Conservation (phyloP, 2,797 vertebrate genomes). For the Hybognathus amarus region DNA sequence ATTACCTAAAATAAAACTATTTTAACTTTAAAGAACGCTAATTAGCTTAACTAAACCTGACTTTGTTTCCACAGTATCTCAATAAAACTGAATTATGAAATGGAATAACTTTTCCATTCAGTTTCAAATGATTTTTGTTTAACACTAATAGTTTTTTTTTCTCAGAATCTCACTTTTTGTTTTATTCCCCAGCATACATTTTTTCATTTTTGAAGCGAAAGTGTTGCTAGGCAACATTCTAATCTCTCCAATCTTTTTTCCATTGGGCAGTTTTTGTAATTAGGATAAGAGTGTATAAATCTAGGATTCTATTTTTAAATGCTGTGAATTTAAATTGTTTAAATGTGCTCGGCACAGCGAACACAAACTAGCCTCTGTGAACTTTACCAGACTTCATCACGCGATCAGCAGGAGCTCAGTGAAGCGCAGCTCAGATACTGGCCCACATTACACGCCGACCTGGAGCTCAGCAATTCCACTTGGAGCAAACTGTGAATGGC, state of each 20-base stretch:
- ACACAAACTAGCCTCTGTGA: constrained; percentile 19
- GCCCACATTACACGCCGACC: constrained; percentile 17
- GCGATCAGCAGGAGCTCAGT: constrained; percentile 19
- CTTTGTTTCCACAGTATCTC: background rate
- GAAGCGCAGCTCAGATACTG: constrained; percentile 31
- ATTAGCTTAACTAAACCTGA: background rate
- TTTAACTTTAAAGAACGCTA: background rate
- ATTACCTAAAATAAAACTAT: too few species aligned
- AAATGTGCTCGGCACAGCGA: constrained; percentile 8
- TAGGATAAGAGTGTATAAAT: constrained; percentile 38
- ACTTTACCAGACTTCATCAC: constrained; percentile 30
- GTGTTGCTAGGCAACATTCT: constrained; percentile 12
- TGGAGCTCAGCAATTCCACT: constrained; percentile 13
- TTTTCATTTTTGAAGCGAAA: constrained; percentile 28
- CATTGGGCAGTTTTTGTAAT: constrained; percentile 43
- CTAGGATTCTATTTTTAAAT: constrained; percentile 45
- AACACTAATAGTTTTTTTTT: constrained; percentile 8
- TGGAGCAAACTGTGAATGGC: constrained; percentile 27
- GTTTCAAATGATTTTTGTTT: background rate
- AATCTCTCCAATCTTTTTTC: constrained; percentile 48
- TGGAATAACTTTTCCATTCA: constrained; percentile 3
- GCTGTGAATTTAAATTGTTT: constrained; percentile 40
- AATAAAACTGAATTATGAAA: background rate
- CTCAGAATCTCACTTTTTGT: background rate
- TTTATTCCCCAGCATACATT: background rate